A percentile compares a stretch with the other conserved stretches of the same genome.
phyloP scores from a whole-genome alignment of 1,140 invertebrate genomes.

The Micrasema longulum region DNA sequence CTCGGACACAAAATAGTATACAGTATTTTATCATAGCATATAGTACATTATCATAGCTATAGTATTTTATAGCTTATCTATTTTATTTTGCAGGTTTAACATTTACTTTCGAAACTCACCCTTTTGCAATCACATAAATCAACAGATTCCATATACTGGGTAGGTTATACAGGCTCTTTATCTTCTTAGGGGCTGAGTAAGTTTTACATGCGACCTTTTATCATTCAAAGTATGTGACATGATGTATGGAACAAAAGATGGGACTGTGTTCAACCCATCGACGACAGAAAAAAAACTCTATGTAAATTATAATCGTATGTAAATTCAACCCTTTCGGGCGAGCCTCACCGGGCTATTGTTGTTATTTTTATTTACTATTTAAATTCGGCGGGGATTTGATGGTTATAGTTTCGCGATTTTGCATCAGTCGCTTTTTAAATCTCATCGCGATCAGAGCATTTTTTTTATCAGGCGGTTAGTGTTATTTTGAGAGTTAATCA shows the following conservation, averaged over 20 bases:
- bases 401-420: constrained; percentile 29
- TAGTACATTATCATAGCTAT: no score
- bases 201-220: constrained; percentile 40
- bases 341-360: constrained; percentile 8
- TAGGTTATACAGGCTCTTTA: not conserved
- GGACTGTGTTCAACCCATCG: constrained; percentile 32
- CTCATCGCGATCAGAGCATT: constrained; percentile 28
- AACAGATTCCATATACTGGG: no score
- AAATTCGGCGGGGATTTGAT: constrained; percentile 32
- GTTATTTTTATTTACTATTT: constrained; percentile 36
- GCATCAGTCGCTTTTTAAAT: constrained; percentile 37
- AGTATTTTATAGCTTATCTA: no score
- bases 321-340: constrained; percentile 51
- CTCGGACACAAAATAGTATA: no score
- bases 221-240: constrained; percentile 52
- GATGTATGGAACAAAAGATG: constrained; percentile 49
- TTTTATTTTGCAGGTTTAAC: no score
- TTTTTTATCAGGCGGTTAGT: no score
- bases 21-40: no score
- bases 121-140: constrained; percentile 43
- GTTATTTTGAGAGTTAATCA: no score
- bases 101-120: no score
- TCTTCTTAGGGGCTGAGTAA: not conserved
- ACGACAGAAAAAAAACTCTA: constrained; percentile 45
- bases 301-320: constrained; percentile 55